Evolutionary conservation across 2,797 vertebrate genomes (phyloP).

Genomic region (Catharus ustulatus): DNA sequence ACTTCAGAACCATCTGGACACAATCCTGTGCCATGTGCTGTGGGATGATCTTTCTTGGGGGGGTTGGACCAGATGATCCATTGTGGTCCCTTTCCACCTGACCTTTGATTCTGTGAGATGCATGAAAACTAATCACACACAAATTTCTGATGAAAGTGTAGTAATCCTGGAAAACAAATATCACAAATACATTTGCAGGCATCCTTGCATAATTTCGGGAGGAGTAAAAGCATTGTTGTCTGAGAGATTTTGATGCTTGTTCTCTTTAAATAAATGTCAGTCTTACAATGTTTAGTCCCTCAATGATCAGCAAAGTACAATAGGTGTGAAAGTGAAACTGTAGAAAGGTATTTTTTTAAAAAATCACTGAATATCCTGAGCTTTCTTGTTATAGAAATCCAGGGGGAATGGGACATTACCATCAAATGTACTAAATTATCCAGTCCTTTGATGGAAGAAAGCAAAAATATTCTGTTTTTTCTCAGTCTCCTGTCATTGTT

Average conservation of each 20-base stretch:
- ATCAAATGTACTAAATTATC: neutral
- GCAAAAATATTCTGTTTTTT: neutral
- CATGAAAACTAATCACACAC: neutral
- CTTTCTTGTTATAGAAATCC: neutral
- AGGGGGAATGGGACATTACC: fast-evolving
- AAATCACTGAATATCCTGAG: neutral
- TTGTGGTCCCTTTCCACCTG: neutral
- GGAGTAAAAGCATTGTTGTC: neutral
- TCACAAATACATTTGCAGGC: neutral
- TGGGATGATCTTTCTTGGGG: neutral
- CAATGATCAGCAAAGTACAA: neutral
- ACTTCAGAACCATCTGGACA: fast-evolving
- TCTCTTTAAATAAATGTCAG: neutral
- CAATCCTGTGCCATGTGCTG: neutral
- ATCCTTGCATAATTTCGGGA: neutral
- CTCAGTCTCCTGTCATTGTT: neutral
- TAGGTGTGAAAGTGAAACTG: neutral
- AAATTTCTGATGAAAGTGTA: neutral
- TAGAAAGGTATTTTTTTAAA: neutral
- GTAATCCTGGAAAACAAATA: neutral
- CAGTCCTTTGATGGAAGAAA: neutral
- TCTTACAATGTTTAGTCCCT: neutral
- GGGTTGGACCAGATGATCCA: fast-evolving
- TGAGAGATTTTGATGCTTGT: neutral
- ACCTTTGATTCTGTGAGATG: neutral